phyloP scores from a whole-genome alignment of 2,113 vertebrate genomes.

The Tragelaphus imberbis region DNA sequence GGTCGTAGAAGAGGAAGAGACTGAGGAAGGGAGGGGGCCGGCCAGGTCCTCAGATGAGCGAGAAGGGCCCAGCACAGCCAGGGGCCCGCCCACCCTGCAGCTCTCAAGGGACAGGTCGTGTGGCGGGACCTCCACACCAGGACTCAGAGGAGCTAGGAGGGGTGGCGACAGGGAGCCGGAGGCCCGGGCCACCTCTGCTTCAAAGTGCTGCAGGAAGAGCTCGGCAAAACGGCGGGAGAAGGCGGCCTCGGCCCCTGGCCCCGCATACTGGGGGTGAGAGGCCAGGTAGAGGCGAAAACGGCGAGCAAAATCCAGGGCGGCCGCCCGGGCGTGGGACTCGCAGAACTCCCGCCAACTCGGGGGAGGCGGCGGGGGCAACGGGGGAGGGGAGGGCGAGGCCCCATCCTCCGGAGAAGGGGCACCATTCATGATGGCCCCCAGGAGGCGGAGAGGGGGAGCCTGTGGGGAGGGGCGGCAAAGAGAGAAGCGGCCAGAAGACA shows the following conservation, averaged over 20 bases:
- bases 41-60: slow-evolving; percentile 83
- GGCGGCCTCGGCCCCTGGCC: slow-evolving; percentile 80
- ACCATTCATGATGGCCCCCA: slow-evolving; percentile 77
- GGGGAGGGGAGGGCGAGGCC: slow-evolving; percentile 76
- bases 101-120: slow-evolving; percentile 73
- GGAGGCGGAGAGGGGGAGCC: slow-evolving; percentile 56
- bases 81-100: slow-evolving; percentile 72
- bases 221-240: slow-evolving; percentile 91
- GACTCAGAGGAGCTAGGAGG: slow-evolving; percentile 71
- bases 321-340: slow-evolving; percentile 90
- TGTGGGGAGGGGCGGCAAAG: slow-evolving; percentile 54
- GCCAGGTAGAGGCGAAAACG: slow-evolving; percentile 89
- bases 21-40: slow-evolving; percentile 65
- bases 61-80: slow-evolving; percentile 75
- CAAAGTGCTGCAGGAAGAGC: slow-evolving; percentile 90
- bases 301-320: slow-evolving; percentile 89
- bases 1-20: slow-evolving; percentile 62
- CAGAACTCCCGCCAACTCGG: slow-evolving; percentile 94
- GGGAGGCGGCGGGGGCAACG: slow-evolving; percentile 76
- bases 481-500: slow-evolving; percentile 61
- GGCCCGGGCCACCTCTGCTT: slow-evolving; percentile 83
- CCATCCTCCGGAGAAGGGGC: slow-evolving; percentile 73
- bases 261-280: slow-evolving; percentile 88
- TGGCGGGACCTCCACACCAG: slow-evolving; percentile 51
- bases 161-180: slow-evolving; percentile 72